Evolutionary conservation across 2,888 invertebrate species (phyloP).

Genomic region (Phytoseiulus persimilis): DNA sequence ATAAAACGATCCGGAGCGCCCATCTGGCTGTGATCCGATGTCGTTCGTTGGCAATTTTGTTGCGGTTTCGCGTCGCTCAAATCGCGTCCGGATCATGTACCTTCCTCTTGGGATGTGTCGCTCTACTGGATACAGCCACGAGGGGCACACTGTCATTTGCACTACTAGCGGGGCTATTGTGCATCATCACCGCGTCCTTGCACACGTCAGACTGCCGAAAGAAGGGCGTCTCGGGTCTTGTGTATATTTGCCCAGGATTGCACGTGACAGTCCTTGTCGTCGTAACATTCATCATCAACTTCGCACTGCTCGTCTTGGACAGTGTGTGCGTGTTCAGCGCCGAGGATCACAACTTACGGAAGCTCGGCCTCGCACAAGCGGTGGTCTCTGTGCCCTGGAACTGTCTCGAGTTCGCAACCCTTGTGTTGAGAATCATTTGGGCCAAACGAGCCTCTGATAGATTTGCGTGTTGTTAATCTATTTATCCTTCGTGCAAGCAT

Average conservation of each 20-base stretch:
- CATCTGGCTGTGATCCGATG: neutral
- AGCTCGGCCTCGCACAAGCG: neutral
- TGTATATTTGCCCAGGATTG: constrained; percentile 6
- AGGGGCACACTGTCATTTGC: constrained; percentile 9
- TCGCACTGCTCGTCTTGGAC: constrained; percentile 7
- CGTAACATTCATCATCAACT: neutral
- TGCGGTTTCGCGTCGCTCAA: constrained; percentile 21
- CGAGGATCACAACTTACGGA: neutral
- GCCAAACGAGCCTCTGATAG: neutral
- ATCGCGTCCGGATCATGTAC: constrained; percentile 16
- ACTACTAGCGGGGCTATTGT: neutral
- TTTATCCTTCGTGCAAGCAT: no score
- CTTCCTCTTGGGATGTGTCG: constrained; percentile 14
- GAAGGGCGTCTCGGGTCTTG: neutral
- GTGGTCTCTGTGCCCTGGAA: neutral
- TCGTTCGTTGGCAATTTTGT: constrained; percentile 11
- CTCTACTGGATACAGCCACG: constrained; percentile 8
- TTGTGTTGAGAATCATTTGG: neutral
- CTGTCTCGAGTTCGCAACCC: neutral
- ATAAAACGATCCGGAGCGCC: no score
- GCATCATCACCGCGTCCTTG: neutral
- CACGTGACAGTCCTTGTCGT: neutral
- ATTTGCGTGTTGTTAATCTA: no score
- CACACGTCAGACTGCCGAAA: neutral
- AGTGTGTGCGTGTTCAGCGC: neutral